phyloP scores from a whole-genome alignment of 2,113 vertebrate species.

The Podarcis muralis region DNA sequence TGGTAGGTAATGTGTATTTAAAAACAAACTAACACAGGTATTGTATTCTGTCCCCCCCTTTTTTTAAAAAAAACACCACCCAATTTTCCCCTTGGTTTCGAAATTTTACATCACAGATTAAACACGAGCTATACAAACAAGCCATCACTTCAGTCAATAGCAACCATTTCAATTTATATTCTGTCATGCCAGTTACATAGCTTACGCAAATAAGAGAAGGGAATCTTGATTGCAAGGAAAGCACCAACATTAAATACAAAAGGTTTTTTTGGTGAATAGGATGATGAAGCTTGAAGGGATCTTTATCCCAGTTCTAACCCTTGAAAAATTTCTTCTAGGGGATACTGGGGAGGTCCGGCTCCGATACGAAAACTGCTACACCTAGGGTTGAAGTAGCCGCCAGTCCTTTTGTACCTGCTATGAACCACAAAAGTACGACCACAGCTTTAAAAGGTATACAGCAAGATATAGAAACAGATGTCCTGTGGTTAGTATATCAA shows the following conservation, averaged over 20 bases:
- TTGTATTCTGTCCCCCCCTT: too few species aligned
- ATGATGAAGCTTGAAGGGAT: not conserved
- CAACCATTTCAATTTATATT: not conserved
- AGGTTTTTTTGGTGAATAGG: not conserved
- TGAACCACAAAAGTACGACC: not conserved
- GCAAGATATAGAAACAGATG: not conserved
- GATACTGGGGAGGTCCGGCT: constrained; percentile 94
- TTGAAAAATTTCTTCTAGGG: constrained; percentile 73
- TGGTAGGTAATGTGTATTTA: too few species aligned
- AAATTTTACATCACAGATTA: too few species aligned
- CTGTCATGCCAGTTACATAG: not conserved
- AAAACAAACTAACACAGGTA: too few species aligned
- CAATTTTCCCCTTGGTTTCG: too few species aligned
- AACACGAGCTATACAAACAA: too few species aligned
- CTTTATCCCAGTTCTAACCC: not conserved
- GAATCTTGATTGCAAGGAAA: accelerated
- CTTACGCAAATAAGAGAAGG: not conserved
- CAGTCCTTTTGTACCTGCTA: not conserved
- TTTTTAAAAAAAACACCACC: too few species aligned
- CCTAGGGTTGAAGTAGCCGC: constrained; percentile 85
- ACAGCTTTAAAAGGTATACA: not conserved
- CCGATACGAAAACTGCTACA: constrained; percentile 89
- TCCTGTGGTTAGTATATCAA: not conserved
- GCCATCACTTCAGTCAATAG: too few species aligned
- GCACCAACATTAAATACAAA: not conserved